Conservation (phyloP, 2,888 invertebrate species). For the Cryptocheilus praepositus region DNA sequence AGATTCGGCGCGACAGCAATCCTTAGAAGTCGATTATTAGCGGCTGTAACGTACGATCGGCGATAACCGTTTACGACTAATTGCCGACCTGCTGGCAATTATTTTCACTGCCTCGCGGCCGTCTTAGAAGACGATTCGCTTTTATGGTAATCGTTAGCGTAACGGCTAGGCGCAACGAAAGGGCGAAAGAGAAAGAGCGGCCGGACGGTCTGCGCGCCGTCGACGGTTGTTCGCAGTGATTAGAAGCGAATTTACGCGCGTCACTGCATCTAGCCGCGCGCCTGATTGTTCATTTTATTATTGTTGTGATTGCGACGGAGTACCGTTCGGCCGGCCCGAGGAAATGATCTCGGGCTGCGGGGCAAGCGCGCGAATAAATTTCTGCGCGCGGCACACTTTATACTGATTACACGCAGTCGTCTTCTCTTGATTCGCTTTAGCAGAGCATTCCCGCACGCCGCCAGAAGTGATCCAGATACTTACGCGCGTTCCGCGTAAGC, state of each 20-base stretch:
- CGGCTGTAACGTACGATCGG: conserved; percentile 31
- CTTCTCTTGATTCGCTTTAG: no score
- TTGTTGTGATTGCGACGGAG: no score
- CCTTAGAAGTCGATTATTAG: conserved; percentile 28
- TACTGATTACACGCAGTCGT: no score
- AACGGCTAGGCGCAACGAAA: background rate
- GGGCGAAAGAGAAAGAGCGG: background rate
- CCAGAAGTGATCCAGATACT: no score
- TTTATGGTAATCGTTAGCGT: conserved; percentile 52
- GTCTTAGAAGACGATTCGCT: conserved; percentile 31
- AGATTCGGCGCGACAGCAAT: conserved; percentile 21
- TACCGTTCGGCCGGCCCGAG: no score
- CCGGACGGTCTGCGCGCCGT: background rate
- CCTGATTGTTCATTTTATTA: background rate
- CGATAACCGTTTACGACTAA: conserved; percentile 42
- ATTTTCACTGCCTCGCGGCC: conserved; percentile 39
- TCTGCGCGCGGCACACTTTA: no score
- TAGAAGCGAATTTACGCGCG: conserved; percentile 2
- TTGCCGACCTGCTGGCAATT: conserved; percentile 42
- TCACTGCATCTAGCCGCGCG: background rate
- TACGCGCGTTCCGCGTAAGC: no score
- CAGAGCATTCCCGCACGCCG: no score
- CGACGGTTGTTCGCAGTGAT: background rate
- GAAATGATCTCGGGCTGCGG: no score
- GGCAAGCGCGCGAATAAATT: background rate